These are phyloP conservation scores for Erpornis zantholeuca DNA, from an alignment of 2,113 vertebrate species.

Conservation along the genomic window DNA sequence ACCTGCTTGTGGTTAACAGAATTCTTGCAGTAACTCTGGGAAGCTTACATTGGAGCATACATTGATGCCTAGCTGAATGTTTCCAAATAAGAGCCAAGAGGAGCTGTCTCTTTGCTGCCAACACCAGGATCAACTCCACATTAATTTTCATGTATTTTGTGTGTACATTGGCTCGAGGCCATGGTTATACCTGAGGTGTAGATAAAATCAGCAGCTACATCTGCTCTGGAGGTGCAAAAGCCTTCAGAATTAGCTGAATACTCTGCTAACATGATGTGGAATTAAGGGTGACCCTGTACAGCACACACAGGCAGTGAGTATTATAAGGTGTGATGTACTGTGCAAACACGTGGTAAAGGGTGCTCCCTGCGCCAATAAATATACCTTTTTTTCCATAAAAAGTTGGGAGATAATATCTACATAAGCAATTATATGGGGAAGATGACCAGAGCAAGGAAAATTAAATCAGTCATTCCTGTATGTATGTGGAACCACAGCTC, in stretches of 20 bases:
- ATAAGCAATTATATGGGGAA: background rate
- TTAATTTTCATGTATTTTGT: slow-evolving; percentile 49
- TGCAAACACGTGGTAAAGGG: background rate
- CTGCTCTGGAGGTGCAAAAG: slow-evolving; percentile 7
- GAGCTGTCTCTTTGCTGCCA: slow-evolving; percentile 4
- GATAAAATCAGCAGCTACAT: slow-evolving; percentile 3
- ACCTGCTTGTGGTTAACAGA: slow-evolving; percentile 42
- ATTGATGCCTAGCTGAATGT: slow-evolving; percentile 8
- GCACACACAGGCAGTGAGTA: background rate
- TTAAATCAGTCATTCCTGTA: background rate
- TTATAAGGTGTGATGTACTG: background rate
- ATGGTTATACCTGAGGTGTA: background rate
- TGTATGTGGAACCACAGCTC: background rate
- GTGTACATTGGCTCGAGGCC: slow-evolving; percentile 18
- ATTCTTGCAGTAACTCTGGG: slow-evolving; percentile 35
- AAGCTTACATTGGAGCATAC: slow-evolving; percentile 13
- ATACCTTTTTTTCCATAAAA: background rate
- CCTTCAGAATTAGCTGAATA: slow-evolving; percentile 2
- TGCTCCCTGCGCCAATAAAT: background rate
- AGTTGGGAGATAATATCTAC: background rate
- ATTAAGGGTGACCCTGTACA: background rate
- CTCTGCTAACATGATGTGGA: background rate
- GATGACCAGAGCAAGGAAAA: background rate
- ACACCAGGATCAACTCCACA: slow-evolving; percentile 4
- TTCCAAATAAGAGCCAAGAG: slow-evolving; percentile 41